Base-by-base conservation (phyloP, 2,113 vertebrate species). In the Xyliphius kryptos region DNA sequence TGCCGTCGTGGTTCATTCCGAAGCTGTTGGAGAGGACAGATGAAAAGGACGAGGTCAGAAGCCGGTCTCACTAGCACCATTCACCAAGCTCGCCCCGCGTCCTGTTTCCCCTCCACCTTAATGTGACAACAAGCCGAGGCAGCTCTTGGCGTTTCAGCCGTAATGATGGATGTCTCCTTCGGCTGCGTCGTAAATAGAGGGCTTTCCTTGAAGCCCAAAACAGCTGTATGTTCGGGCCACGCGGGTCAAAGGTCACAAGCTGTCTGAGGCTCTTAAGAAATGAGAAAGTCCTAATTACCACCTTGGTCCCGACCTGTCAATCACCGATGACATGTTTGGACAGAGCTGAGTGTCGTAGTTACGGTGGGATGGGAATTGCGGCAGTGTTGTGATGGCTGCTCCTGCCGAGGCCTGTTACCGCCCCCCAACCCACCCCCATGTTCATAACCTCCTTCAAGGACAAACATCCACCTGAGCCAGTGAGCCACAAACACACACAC, bases 1-100 rank as follows among this genome's bases (percentile, higher is more conserved):
- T 96, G 79, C 95, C 95, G 72, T 98, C 95, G 68, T 98, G 95
- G 87, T 98, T 98, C 95, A 98, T 98, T 80, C 95, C 95, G 80
- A 98, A 98, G 88, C 95, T 98, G 83, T 70, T 75, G 61, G 56
- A 83, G 63, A 82, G 72, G 85, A 37, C 54, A 52, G 38, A 74
- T 57, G 78, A 63, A 16, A 65, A 41, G 36, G 46, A 16, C 38
- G 49, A 49, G 66, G 38, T 10, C 22, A 53, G 55, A 54, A 37
- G 20, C 16, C 16, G 43, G 37, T 21, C 21, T 9, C 46, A 40
- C 41, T 38, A 21, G 51, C 17, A 21, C 17, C 44, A 61, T 52
- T 69, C 62, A 63, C n/a, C n/a, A 11, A 43, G 20, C 37, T 10
- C 13, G 19, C 20, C 17, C 19, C 32, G 38, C 5, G 2, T 5